phyloP scores from a whole-genome alignment of 2,888 invertebrate genomes.

The Melipona bicolor region DNA sequence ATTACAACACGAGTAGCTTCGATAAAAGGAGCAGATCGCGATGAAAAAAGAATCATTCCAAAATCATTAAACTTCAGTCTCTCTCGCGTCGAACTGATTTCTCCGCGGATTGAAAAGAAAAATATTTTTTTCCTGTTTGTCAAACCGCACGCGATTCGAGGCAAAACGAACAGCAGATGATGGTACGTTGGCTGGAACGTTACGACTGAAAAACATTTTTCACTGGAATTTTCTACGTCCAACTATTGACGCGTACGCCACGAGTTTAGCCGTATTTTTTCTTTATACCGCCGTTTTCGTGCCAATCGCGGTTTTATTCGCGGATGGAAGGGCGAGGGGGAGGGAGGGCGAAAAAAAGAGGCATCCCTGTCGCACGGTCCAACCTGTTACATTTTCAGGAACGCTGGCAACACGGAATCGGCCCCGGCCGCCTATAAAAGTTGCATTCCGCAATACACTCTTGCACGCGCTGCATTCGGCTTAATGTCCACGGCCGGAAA shows the following conservation, averaged over 20 bases:
- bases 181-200: background rate
- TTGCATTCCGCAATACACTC: slow-evolving; percentile 64
- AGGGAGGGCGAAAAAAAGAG: background rate
- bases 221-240: background rate
- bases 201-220: background rate
- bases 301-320: slow-evolving; percentile 51
- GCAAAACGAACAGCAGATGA: background rate
- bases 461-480: slow-evolving; percentile 63
- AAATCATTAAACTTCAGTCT: background rate
- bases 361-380: slow-evolving; percentile 21
- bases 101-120: background rate
- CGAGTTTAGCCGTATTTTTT: slow-evolving; percentile 23
- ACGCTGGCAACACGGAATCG: slow-evolving; percentile 45
- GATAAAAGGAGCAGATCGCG: too few species aligned
- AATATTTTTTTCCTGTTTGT: background rate
- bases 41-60: background rate
- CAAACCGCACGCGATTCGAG: background rate
- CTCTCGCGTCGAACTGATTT: background rate
- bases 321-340: background rate
- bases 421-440: slow-evolving; percentile 57
- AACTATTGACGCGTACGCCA: background rate
- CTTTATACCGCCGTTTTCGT: slow-evolving; percentile 16
- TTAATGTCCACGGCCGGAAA: slow-evolving; percentile 65
- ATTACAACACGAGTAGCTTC: background rate
- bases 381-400: slow-evolving; percentile 61